Base-by-base conservation (phyloP, 2,113 vertebrate genomes). In the Pao palembangensis region DNA sequence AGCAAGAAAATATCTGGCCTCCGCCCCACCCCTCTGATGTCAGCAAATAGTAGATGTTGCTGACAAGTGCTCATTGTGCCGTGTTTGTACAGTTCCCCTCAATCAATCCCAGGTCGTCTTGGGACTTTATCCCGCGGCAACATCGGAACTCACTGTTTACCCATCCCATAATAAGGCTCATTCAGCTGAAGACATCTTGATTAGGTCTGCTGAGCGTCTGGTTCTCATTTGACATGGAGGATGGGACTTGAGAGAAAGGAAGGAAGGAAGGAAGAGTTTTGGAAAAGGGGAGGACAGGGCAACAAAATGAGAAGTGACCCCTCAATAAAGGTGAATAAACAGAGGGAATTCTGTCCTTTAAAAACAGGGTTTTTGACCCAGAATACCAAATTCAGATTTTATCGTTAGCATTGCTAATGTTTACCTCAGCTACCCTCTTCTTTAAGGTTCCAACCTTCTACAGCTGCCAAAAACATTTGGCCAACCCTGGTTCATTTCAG, bases 121-220 rank as follows among this genome's bases (percentile, higher is more conserved):
- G 42, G 59, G 80, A 82, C 67, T 78, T 76, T 78, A 76, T 83
- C 85, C 85, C 61, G 66, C 65, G 80, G 80, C 84, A 78, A 79
- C 70, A 76, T 85, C 74, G 79, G 81, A 86, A 78, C 78, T 80
- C 76, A 73, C 67, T 89, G 87, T 90, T 91, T 91, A 89, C 85
- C 73, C 86, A 79, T 87, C 78, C 76, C 78, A 75, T 87, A 86
- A 88, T 91, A 75, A 77, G 72, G 72, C 80, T 86, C 80, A 84
- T 87, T 86, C 79, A 83, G 65, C 73, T 61, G 73, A 78, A 85
- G 84, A 84, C 82, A 87, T 85, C 84, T 85, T 87, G 88, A 88
- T 89, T 87, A 82, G 86, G 70, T 69, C 81, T 69, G 72, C 72
- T 44, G 25, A 76, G 69, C 52, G 75, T 85, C 86, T 89, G 88